Percentiles rank a stretch among this genome's conserved stretches.
Evolutionary conservation across 2,113 vertebrate species (phyloP).

Genomic region (Protomyctophum bolini): DNA sequence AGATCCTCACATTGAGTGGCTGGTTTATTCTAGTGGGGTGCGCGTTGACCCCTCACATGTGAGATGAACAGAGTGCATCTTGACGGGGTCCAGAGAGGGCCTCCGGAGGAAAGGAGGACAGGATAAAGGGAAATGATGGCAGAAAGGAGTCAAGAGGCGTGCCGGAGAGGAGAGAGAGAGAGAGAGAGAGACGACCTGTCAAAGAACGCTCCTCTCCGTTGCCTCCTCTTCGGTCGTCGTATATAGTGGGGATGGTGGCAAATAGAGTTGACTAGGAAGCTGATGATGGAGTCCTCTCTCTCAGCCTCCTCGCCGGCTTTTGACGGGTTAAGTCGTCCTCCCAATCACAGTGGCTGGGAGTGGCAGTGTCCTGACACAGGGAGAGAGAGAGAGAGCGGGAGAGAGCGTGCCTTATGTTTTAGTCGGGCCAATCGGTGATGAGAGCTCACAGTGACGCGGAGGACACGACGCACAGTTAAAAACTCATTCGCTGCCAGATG

Average conservation of each 20-base stretch:
- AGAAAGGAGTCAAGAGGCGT: conserved; percentile 49
- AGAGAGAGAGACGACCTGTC: conserved; percentile 40
- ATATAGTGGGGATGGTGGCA: not conserved
- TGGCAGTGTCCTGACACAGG: not conserved
- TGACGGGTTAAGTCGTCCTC: not conserved
- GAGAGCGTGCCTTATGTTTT: conserved; percentile 4
- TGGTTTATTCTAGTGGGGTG: conserved; percentile 70
- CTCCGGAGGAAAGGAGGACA: conserved; percentile 49
- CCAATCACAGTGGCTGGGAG: conserved; percentile 1
- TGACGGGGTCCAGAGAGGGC: conserved; percentile 62
- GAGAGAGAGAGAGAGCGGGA: not conserved
- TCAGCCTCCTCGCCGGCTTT: not conserved
- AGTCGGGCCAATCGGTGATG: conserved; percentile 9
- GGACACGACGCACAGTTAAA: conserved; percentile 17
- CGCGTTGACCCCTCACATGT: conserved; percentile 69
- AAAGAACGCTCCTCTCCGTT: conserved; percentile 37
- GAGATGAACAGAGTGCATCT: conserved; percentile 70
- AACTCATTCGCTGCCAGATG: too few relatives aligned
- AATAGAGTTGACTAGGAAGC: conserved; percentile 7
- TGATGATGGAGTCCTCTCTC: not conserved
- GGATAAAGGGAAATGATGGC: conserved; percentile 47
- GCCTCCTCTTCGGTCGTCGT: conserved; percentile 6
- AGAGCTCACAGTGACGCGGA: not conserved
- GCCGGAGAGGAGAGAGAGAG: conserved; percentile 48
- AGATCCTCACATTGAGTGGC: conserved; percentile 72